Evolutionary conservation across 2,888 invertebrate genomes (phyloP).

Genomic region (Tetramorium bicarinatum): DNA sequence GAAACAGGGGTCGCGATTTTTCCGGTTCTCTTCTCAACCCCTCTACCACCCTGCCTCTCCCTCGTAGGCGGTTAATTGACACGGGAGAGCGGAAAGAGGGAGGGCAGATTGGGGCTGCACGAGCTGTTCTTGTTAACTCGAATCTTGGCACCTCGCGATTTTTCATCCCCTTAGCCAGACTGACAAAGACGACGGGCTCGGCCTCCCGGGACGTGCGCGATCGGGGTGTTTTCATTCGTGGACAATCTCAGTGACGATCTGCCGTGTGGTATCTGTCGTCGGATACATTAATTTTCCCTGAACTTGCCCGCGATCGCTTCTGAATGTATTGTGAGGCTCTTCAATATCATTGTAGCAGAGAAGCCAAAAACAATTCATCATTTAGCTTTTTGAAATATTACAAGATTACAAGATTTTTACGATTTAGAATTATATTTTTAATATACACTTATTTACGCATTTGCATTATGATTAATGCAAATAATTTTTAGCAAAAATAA

Average conservation of each 20-base stretch:
- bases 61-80: slow-evolving; percentile 86
- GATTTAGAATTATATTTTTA: background rate
- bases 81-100: slow-evolving; percentile 78
- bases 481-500: background rate
- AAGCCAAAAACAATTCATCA: background rate
- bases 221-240: slow-evolving; percentile 79
- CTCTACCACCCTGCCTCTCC: slow-evolving; percentile 55
- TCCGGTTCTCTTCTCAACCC: slow-evolving; percentile 76
- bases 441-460: background rate
- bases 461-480: background rate
- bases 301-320: background rate
- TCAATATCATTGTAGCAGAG: background rate
- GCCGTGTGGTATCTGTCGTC: slow-evolving; percentile 68
- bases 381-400: background rate
- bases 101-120: slow-evolving; percentile 74
- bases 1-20: slow-evolving; percentile 86
- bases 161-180: slow-evolving; percentile 84
- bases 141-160: slow-evolving; percentile 84
- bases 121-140: slow-evolving; percentile 86
- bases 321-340: background rate
- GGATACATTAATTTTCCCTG: slow-evolving; percentile 69
- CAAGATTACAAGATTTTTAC: background rate
- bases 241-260: slow-evolving; percentile 78
- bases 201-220: slow-evolving; percentile 76
- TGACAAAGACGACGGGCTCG: slow-evolving; percentile 76